Base-by-base conservation (phyloP, 2,888 invertebrate genomes). In the Conchocele bisecta region DNA sequence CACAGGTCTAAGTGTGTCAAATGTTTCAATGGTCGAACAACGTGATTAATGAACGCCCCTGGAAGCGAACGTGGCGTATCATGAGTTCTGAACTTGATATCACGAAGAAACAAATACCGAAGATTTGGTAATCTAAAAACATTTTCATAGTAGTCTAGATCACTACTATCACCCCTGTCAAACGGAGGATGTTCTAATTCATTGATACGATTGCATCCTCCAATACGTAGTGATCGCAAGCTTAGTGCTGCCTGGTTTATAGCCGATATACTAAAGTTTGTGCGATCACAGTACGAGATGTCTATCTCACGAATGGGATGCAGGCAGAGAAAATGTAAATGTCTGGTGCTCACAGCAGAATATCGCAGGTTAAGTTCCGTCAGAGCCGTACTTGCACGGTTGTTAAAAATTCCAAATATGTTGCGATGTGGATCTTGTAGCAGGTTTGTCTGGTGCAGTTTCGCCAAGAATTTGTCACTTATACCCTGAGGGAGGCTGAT, bases 251-350 rank as follows among this genome's bases (percentile, higher is more conserved):
- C 54, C 48, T 71, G 68, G 22, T 77, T 77, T 5, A 77, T 68
- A 20, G 70, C 67, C 13, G 60, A 54, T 3, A 77, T 57, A 17
- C 74, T 56, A 15, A 65, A 60, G 22, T 65, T 67, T 46, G 97
- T 91, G 75, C 93, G 93, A 74, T 93, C 93, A 89, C 96, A 96
- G 83, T 95, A 94, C 64, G 94, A 93, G 75, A 97, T 92, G 81
- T 96, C 95, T 51, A 98, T 91, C 75, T 95, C 95, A 15, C 93
- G 92, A 39, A 96, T 93, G 77, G 94, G 94, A 91, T 97, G 97
- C 54, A 93, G 93, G 90, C 95, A 92, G 17, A 97, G 91, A 57
- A 93, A 93, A 79, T 93, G 93, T 53, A 97, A 91, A 64, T 95
- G 95, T 70, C 93, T 92, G 88, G 95, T 95, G 11, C 94, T 94